A percentile compares a stretch with the other conserved stretches of the same genome.
These are phyloP conservation scores for Pantelozetes paolii DNA, from an alignment of 2,888 invertebrate species.

Conservation along the genomic window DNA sequence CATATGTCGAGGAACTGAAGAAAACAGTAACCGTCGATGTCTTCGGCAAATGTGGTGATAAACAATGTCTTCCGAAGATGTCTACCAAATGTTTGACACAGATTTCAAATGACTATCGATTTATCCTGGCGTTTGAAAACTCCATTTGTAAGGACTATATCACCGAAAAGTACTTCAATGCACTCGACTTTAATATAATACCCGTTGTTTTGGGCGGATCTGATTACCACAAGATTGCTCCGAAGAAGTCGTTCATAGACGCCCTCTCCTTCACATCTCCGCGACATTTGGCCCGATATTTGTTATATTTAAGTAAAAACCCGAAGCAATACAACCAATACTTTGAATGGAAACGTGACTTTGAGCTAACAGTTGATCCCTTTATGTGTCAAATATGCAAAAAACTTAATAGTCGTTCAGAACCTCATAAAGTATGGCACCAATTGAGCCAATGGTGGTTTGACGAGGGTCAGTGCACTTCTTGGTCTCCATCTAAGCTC, in stretches of 20 bases:
- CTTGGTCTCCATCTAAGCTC: constrained; percentile 38
- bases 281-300: constrained; percentile 43
- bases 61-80: constrained; percentile 49
- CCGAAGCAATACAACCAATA: constrained; percentile 43
- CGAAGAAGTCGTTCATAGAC: constrained; percentile 47
- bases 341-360: constrained; percentile 45
- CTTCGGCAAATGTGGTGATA: constrained; percentile 52
- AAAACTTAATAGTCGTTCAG: constrained; percentile 41
- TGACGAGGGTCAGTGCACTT: constrained; percentile 44
- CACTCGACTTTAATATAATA: constrained; percentile 49
- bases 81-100: constrained; percentile 52
- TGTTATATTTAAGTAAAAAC: constrained; percentile 44
- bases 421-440: constrained; percentile 37
- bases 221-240: constrained; percentile 46
- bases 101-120: constrained; percentile 51
- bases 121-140: constrained; percentile 53
- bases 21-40: constrained; percentile 52
- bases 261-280: constrained; percentile 45
- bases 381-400: constrained; percentile 46
- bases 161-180: constrained; percentile 53
- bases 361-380: constrained; percentile 33
- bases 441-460: constrained; percentile 46
- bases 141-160: constrained; percentile 54
- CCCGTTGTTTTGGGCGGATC: constrained; percentile 48
- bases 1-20: constrained; percentile 51